Evolutionary conservation across 2,797 vertebrate species (phyloP).

Genomic region (Hapalemur alaotrensis): DNA sequence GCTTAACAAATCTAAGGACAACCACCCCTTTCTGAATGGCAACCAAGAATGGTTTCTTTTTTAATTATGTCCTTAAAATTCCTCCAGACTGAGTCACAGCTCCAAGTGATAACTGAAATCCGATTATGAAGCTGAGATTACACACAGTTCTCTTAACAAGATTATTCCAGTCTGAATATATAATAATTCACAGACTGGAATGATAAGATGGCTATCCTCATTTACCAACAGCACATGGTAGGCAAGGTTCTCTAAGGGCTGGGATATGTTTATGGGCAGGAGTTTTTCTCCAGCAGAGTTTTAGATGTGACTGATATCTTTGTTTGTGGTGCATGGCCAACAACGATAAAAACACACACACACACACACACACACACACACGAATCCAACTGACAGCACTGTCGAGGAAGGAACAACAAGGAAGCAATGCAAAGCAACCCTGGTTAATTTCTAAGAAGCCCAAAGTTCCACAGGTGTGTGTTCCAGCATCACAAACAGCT

Average conservation of each 20-base stretch:
- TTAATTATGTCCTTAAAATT: constrained; percentile 27
- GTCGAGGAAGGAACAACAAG: not conserved
- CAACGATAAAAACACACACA: not conserved
- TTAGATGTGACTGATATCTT: not conserved
- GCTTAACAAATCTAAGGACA: not conserved
- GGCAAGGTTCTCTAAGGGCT: not conserved
- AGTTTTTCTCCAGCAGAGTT: not conserved
- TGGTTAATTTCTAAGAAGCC: not conserved
- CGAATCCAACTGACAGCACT: not conserved
- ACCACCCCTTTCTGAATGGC: not conserved
- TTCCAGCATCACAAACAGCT: not conserved
- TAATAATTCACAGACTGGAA: not conserved
- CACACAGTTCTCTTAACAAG: not conserved
- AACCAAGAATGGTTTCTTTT: not conserved
- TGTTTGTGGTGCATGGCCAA: not conserved
- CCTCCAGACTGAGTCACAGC: constrained; percentile 15
- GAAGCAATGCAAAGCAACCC: rapidly evolving
- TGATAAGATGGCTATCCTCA: not conserved
- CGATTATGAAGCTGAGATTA: not conserved
- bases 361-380: not conserved
- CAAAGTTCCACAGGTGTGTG: not conserved
- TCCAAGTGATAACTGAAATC: constrained; percentile 33
- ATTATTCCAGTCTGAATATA: not conserved
- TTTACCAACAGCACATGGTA: not conserved
- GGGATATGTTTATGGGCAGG: not conserved